Conservation (phyloP, 2,888 invertebrate genomes). For the Caenorhabditis panamensis region DNA sequence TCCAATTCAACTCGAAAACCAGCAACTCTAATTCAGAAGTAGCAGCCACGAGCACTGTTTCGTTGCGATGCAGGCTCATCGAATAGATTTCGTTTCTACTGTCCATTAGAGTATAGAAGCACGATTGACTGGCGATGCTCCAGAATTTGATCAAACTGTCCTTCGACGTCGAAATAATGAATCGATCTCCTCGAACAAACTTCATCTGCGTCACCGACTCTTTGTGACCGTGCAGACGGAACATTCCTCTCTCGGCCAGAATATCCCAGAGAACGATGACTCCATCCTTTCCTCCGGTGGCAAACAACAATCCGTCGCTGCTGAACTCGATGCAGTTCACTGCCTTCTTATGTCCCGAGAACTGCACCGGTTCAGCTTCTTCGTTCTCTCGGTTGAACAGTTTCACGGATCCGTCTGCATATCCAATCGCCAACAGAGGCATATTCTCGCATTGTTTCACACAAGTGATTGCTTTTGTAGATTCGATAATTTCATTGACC, state of each 20-base stretch:
- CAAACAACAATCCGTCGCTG: slow-evolving; percentile 88
- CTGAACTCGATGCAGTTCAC: slow-evolving; percentile 91
- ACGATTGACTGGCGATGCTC: slow-evolving; percentile 95
- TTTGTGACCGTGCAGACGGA: slow-evolving; percentile 93
- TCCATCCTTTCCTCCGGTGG: slow-evolving; percentile 94
- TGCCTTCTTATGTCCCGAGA: slow-evolving; percentile 90
- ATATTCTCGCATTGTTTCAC: slow-evolving; percentile 88
- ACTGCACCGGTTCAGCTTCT: slow-evolving; percentile 85
- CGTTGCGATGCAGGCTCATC: slow-evolving; percentile 88
- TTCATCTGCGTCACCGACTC: slow-evolving; percentile 88
- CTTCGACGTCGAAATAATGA: slow-evolving; percentile 85
- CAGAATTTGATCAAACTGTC: slow-evolving; percentile 97
- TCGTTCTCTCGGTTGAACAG: slow-evolving; percentile 78
- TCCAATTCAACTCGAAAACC: slow-evolving; percentile 85
- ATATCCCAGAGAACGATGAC: slow-evolving; percentile 96
- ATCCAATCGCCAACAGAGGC: slow-evolving; percentile 91
- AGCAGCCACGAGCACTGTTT: slow-evolving; percentile 91
- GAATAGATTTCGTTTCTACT: slow-evolving; percentile 86
- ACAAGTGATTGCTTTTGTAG: slow-evolving; percentile 87
- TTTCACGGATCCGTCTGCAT: slow-evolving; percentile 87
- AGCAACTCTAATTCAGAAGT: slow-evolving; percentile 89
- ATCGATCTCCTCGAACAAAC: slow-evolving; percentile 82
- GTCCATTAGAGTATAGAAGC: slow-evolving; percentile 94
- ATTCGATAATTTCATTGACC: slow-evolving; percentile 70
- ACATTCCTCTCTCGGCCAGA: slow-evolving; percentile 92